Evolutionary conservation across 1,140 invertebrate genomes (phyloP).

Genomic region (Gyrodactylus bullatarudis): DNA sequence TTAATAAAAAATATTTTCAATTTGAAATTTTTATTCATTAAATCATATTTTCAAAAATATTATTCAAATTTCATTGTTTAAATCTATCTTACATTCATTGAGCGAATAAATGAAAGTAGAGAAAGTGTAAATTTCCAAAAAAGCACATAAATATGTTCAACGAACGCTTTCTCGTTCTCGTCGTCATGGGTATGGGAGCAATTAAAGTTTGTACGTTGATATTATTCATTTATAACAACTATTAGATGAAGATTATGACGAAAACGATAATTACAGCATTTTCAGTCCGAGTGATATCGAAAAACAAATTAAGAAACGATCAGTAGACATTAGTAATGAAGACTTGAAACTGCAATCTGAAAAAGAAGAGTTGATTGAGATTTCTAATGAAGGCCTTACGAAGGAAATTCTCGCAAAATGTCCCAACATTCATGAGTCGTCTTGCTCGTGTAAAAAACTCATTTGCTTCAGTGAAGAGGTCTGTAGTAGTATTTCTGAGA

Average conservation of each 20-base stretch:
- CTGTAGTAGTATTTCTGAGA: background rate
- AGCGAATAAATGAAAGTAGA: too few relatives aligned
- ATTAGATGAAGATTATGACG: background rate
- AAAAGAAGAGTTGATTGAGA: background rate
- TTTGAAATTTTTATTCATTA: background rate
- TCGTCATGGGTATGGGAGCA: background rate
- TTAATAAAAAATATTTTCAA: background rate
- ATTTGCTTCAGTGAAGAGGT: background rate
- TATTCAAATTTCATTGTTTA: too few relatives aligned
- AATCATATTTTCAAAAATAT: background rate
- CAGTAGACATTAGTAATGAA: background rate
- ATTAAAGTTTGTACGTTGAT: background rate
- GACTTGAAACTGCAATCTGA: background rate
- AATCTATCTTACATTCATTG: too few relatives aligned
- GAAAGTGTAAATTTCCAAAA: too few relatives aligned
- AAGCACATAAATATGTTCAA: background rate
- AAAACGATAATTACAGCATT: background rate
- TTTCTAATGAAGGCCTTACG: background rate
- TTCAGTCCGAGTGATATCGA: background rate
- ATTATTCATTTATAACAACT: background rate
- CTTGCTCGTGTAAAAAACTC: background rate
- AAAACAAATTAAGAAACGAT: background rate
- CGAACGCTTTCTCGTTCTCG: background rate
- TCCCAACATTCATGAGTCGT: background rate
- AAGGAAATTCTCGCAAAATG: background rate